phyloP scores from a whole-genome alignment of 2,888 invertebrate species.

The Pseudococcus jackbeardsleyi region DNA sequence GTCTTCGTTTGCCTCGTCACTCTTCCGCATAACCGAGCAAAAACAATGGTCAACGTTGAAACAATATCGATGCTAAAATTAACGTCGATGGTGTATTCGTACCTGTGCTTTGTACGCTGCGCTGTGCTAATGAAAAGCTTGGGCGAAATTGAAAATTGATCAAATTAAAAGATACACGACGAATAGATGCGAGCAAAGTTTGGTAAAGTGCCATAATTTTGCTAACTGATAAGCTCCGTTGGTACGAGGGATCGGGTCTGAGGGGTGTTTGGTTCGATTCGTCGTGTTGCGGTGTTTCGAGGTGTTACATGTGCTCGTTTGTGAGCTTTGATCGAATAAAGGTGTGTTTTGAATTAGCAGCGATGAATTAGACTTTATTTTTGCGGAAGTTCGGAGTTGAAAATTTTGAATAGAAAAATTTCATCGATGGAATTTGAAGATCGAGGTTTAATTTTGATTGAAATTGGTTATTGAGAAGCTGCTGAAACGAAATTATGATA shows the following conservation, averaged over 20 bases:
- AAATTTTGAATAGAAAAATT: no score
- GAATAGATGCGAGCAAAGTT: not conserved
- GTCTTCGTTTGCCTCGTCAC: slow-evolving; percentile 4
- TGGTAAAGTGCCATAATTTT: slow-evolving; percentile 43
- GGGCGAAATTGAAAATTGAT: slow-evolving; percentile 25
- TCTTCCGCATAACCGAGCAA: slow-evolving; percentile 1
- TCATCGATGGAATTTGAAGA: no score
- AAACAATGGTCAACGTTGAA: slow-evolving; percentile 26
- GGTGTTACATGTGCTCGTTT: no score
- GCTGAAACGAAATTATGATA: no score
- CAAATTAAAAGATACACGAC: slow-evolving; percentile 42
- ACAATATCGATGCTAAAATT: slow-evolving; percentile 36
- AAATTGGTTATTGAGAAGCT: no score
- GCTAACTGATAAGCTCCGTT: not conserved
- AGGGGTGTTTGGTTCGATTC: not conserved
- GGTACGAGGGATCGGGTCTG: not conserved
- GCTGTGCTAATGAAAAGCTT: slow-evolving; percentile 25
- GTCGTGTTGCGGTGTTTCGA: no score
- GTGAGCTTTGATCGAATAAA: no score
- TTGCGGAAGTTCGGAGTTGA: no score
- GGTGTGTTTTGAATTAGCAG: no score
- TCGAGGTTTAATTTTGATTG: no score
- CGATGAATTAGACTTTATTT: no score
- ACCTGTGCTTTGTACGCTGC: not conserved
- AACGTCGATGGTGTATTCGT: not conserved